Base-by-base conservation (phyloP, 2,888 invertebrate genomes). In the Idaea straminata region DNA sequence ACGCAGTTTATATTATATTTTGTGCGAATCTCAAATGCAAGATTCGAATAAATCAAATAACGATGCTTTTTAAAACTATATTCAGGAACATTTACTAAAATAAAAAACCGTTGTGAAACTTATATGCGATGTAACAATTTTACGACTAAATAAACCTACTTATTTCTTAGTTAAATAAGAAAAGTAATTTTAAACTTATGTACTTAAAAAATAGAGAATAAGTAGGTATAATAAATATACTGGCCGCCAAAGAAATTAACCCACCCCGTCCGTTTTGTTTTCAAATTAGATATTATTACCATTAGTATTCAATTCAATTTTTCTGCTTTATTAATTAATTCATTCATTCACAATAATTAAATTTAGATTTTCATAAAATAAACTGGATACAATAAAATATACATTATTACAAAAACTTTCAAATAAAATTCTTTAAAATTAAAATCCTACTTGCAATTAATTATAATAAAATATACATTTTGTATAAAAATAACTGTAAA, bases 61-160 rank as follows among this genome's bases (percentile, higher is more conserved):
- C 65, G 64, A 71, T 68, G 15, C 34, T 34, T 5, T 76, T 81
- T 82, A 79, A 79, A 85, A 82, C 80, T 85, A 83, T 77, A 71
- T 77, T 78, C 83, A 88, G 88, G 88, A 89, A 89, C 87, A 65
- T 83, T 84, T 69, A 79, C 78, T 83, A 83, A 80, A 25, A 16
- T 66, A 67, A 67, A 60, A 61, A 25, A 57, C 47, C 36, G 16
- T 59, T 59, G 75, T 79, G 84, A 79, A 81, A 82, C 79, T 72
- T 79, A 72, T 82, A 83, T 72, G 80, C 70, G 77, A 77, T 78
- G 78, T 75, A 77, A 78, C 77, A 77, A 77, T 78, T 75, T 75
- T 72, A 75, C 70, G 67, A 72, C 78, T 77, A 69, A 62, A 76
- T 72, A 66, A 77, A 77, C 61, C 13, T 64, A 64, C 62, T 66